Conservation (phyloP, 1,140 invertebrate species). For the Olivierus martensii region DNA sequence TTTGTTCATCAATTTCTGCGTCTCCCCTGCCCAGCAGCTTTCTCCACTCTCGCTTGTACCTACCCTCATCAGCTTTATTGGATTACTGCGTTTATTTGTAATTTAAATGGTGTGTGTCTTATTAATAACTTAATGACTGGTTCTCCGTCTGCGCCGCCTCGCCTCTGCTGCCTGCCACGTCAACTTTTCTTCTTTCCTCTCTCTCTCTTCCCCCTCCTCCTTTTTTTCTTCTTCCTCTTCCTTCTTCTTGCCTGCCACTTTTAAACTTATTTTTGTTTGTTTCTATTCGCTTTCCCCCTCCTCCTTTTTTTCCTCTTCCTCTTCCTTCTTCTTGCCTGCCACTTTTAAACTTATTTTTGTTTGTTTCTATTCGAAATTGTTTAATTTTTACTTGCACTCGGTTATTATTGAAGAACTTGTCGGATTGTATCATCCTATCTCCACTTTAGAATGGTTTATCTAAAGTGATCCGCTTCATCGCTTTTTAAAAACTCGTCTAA, state of each 20-base stretch:
- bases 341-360: too few relatives aligned
- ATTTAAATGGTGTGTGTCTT: constrained; percentile 21
- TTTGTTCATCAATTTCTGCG: constrained; percentile 18
- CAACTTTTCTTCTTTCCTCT: constrained; percentile 1
- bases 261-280: too few relatives aligned
- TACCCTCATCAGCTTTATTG: constrained; percentile 17
- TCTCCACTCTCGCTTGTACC: background rate
- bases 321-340: constrained; percentile 2
- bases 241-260: constrained; percentile 2
- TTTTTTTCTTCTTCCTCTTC: background rate
- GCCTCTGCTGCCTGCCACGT: background rate
- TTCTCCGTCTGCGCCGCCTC: background rate
- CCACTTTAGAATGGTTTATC: too few relatives aligned
- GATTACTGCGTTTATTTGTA: constrained; percentile 19
- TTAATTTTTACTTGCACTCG: too few relatives aligned
- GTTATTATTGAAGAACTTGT: too few relatives aligned
- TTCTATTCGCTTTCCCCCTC: background rate
- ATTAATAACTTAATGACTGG: constrained; percentile 19
- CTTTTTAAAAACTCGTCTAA: too few relatives aligned
- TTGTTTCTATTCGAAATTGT: too few relatives aligned
- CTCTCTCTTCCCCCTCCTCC: background rate
- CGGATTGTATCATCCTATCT: too few relatives aligned
- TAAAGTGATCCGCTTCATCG: too few relatives aligned
- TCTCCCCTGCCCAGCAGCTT: constrained; percentile 5
- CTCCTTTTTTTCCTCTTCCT: background rate